Evolutionary conservation across 2,113 vertebrate species (phyloP).

Genomic region (Ciconia boyciana): DNA sequence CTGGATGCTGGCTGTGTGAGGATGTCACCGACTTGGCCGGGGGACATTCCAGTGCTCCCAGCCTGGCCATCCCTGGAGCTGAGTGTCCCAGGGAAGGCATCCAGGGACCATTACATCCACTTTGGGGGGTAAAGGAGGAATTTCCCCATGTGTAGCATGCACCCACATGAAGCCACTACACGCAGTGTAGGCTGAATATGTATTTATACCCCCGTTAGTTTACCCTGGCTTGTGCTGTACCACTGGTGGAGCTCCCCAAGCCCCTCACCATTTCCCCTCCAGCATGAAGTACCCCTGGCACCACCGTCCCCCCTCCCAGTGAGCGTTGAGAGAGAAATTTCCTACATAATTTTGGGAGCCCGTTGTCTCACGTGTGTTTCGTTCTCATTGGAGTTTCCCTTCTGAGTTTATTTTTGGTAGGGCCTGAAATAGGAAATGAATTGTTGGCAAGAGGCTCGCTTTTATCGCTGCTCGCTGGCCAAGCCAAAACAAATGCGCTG

Average conservation of each 20-base stretch:
- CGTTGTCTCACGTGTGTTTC: background rate
- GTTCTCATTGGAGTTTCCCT: background rate
- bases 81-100: background rate
- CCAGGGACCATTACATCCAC: background rate
- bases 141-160: rapidly evolving
- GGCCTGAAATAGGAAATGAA: conserved; percentile 14
- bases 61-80: background rate
- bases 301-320: rapidly evolving
- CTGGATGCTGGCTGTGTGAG: background rate
- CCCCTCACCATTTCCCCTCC: background rate
- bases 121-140: background rate
- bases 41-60: background rate
- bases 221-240: background rate
- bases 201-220: background rate
- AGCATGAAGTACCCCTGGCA: background rate
- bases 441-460: background rate
- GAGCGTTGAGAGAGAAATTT: background rate
- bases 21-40: rapidly evolving
- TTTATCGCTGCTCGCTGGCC: rapidly evolving
- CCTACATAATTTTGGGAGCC: background rate
- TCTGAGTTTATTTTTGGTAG: conserved; percentile 45
- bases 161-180: background rate
- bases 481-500: background rate
- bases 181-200: background rate
- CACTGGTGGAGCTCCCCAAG: background rate